Evolutionary conservation across 1,140 invertebrate genomes (phyloP), one percentile per base, ranked within the genome.

Genomic region (Vanessa atalanta): DNA sequence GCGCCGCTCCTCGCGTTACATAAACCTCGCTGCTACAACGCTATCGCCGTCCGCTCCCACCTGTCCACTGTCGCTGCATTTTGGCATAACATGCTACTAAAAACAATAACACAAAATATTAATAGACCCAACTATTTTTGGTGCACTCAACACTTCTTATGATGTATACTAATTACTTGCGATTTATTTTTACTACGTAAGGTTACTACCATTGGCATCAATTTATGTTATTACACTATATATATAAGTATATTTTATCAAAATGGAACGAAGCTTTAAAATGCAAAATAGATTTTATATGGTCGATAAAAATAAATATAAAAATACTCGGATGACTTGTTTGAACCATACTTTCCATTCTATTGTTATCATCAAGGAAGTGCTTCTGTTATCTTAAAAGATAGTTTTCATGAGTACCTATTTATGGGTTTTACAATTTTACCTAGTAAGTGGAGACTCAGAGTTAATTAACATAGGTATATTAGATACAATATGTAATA

Each of bases 61-160:
- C 87, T 92, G 89, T 88, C 87, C 83, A 81, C 85, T 89, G 88
- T 87, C 84, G 79, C 81, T 87, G 73, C 85, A 82, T 85, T 86
- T 88, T 90, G 88, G 89, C 89, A 91, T 88, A 83, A 82, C 79
- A 78, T 88, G 83, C 86, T 81, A 57, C 53, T 57, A 83, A 88
- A 79, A 90, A 92, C 87, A 88, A 92, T 86, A 91, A 91, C 86
- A 92, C 82, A 83, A 83, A 91, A 90, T 88, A 90, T 89, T 91
- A 89, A 91, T 92, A 92, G 90, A 90, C 81, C 82, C 16, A 70
- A 53, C 82, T 89, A 89, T 88, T 90, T 88, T 76, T 74, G 84
- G 76, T 79, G 68, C 79, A 81, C 83, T 84, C 80, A 73, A 84
- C 81, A 79, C 82, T 72, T 69, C 63, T 70, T 23, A 26, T 68